A percentile compares a stretch with the other conserved stretches of the same genome.
These are phyloP conservation scores for Loripinus fragilis DNA, from an alignment of 2,888 invertebrate genomes.

Conservation along the genomic window DNA sequence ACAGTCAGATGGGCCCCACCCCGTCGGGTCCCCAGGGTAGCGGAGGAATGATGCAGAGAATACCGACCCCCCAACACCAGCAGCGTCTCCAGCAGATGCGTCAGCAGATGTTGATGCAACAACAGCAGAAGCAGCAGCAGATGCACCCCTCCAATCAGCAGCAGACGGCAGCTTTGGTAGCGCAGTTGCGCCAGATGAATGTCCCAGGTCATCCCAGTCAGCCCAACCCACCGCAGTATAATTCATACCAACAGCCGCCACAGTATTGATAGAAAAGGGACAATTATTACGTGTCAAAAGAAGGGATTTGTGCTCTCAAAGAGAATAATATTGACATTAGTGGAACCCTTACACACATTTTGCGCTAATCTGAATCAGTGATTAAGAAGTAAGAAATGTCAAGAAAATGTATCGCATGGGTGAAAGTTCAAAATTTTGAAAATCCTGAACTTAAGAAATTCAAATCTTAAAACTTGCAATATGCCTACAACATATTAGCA, in stretches of 20 bases:
- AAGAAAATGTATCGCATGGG: too few species aligned
- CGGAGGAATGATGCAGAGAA: conserved; percentile 63
- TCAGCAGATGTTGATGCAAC: conserved; percentile 48
- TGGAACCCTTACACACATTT: too few species aligned
- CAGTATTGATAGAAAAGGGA: too few species aligned
- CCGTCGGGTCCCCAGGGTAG: conserved; percentile 54
- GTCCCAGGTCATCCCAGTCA: conserved; percentile 22
- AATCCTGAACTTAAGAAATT: too few species aligned
- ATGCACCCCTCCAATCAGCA: conserved; percentile 83
- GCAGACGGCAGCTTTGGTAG: conserved; percentile 76
- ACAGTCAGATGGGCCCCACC: conserved; percentile 76
- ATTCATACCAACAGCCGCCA: conserved; percentile 12
- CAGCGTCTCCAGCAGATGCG: conserved; percentile 80
- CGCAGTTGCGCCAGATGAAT: conserved; percentile 72
- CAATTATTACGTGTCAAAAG: too few species aligned
- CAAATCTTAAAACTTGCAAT: too few species aligned
- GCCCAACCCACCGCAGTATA: conserved; percentile 16
- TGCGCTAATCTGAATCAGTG: too few species aligned
- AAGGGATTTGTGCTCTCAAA: too few species aligned
- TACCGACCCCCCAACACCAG: conserved; percentile 77
- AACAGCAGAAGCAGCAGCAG: conserved; percentile 79
- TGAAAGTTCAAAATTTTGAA: too few species aligned
- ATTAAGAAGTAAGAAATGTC: too few species aligned
- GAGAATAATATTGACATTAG: too few species aligned
- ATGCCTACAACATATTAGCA: too few species aligned